These are phyloP conservation scores for Pelobates fuscus DNA, from an alignment of 2,113 vertebrate genomes.

Conservation along the genomic window DNA sequence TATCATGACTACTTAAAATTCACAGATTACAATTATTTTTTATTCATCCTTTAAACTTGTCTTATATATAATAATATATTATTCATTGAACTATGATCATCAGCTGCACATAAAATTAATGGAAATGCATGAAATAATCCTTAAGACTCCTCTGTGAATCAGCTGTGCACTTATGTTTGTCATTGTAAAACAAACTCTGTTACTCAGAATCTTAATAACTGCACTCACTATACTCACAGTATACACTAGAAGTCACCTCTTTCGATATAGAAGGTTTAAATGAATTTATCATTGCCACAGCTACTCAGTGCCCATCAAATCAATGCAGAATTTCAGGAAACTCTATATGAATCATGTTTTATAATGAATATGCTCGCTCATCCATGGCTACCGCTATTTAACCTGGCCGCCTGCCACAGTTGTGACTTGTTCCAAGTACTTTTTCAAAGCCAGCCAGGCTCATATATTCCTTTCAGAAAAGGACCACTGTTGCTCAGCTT, in stretches of 20 bases:
- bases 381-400: slow-evolving; percentile 42
- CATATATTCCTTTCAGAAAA: slow-evolving; percentile 16
- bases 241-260: neutral
- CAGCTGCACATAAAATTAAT: neutral
- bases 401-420: slow-evolving; percentile 35
- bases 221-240: no score
- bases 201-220: no score
- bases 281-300: neutral
- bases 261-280: neutral
- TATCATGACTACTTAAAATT: no score
- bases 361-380: slow-evolving; percentile 35
- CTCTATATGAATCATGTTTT: slow-evolving; percentile 43
- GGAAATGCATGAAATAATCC: neutral
- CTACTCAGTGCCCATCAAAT: slow-evolving; percentile 23
- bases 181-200: no score
- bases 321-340: slow-evolving; percentile 29
- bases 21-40: no score
- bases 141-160: neutral
- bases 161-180: neutral
- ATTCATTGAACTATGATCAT: neutral
- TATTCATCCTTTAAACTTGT: no score
- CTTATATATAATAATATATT: neutral
- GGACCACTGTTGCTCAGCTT: slow-evolving; percentile 2
- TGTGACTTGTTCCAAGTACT: slow-evolving; percentile 35
- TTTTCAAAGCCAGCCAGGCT: slow-evolving; percentile 23